phyloP scores from a whole-genome alignment of 2,113 vertebrate genomes.

The Tenebrosternarchus preto region DNA sequence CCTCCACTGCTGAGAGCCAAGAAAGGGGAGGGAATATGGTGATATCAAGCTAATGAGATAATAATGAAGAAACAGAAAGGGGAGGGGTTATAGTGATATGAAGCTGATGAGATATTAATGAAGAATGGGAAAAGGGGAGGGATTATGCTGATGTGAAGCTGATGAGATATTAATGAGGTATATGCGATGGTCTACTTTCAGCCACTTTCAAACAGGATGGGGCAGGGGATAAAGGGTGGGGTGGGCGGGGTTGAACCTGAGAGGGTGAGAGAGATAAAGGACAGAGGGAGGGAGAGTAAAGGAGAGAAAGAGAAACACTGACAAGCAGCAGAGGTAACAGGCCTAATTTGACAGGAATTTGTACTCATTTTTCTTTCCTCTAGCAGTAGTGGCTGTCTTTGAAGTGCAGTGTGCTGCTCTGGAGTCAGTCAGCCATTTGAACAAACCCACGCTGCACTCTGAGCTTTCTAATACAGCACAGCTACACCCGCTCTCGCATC shows the following conservation, averaged over 20 bases:
- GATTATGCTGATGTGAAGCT: conserved; percentile 32
- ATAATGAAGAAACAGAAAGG: background rate
- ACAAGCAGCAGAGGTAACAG: background rate
- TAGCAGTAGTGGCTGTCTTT: conserved; percentile 50
- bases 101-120: conserved; percentile 8
- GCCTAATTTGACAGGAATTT: conserved; percentile 26
- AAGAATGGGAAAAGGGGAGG: background rate
- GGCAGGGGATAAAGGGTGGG: background rate
- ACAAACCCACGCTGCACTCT: conserved; percentile 52
- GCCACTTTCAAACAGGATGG: conserved; percentile 12
- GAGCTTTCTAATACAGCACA: conserved; percentile 26
- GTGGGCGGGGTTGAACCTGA: background rate
- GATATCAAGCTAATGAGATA: conserved; percentile 34
- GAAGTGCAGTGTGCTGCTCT: conserved; percentile 59
- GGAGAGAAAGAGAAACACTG: background rate
- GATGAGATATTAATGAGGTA: conserved; percentile 49
- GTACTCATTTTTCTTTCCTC: background rate
- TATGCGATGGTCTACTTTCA: conserved; percentile 27
- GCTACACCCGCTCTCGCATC: background rate
- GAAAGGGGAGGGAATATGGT: conserved; percentile 11
- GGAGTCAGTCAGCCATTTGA: conserved; percentile 56
- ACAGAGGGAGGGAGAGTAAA: background rate
- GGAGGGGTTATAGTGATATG: conserved; percentile 6
- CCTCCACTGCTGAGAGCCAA: background rate
- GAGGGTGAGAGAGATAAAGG: background rate